A percentile compares a stretch with the other conserved stretches of the same genome.
These are phyloP conservation scores for Anas flavirostris DNA, from an alignment of 2,797 vertebrate genomes.

Conservation along the genomic window DNA sequence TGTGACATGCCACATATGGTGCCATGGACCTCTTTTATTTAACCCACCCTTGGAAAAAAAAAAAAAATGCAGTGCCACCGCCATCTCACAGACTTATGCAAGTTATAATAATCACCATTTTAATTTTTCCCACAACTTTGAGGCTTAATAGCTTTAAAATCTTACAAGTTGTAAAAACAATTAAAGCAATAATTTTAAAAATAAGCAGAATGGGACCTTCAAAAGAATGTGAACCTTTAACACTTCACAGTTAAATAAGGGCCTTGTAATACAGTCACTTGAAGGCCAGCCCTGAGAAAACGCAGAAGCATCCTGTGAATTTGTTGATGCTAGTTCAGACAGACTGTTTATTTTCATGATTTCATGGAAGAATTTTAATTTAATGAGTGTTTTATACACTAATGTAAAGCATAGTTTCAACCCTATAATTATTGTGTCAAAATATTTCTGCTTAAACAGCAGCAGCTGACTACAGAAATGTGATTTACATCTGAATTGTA, in stretches of 20 bases:
- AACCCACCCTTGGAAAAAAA: neutral
- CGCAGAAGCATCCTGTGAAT: conserved; percentile 89
- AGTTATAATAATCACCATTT: conserved; percentile 72
- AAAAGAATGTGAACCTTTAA: conserved; percentile 85
- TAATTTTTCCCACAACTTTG: conserved; percentile 81
- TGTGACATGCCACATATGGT: conserved; percentile 36
- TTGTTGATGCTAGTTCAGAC: conserved; percentile 91
- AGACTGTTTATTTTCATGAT: conserved; percentile 98
- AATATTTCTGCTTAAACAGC: conserved; percentile 90
- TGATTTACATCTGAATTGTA: conserved; percentile 83
- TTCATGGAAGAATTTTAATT: conserved; percentile 98
- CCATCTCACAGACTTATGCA: conserved; percentile 39
- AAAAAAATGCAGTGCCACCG: neutral
- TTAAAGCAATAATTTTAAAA: conserved; percentile 85
- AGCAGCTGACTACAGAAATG: conserved; percentile 82
- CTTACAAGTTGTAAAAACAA: conserved; percentile 86
- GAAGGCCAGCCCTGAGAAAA: conserved; percentile 85
- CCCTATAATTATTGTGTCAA: conserved; percentile 94
- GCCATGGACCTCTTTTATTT: conserved; percentile 4
- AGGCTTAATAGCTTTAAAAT: conserved; percentile 87
- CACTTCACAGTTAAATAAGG: conserved; percentile 84
- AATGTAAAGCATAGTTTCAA: conserved; percentile 87
- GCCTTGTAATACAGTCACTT: conserved; percentile 75
- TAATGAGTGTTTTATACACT: conserved; percentile 92
- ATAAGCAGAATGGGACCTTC: conserved; percentile 79